A percentile compares a stretch with the other conserved stretches of the same genome.
These are phyloP conservation scores for Physocephala rufipes DNA, from an alignment of 2,888 invertebrate species.

Conservation along the genomic window DNA sequence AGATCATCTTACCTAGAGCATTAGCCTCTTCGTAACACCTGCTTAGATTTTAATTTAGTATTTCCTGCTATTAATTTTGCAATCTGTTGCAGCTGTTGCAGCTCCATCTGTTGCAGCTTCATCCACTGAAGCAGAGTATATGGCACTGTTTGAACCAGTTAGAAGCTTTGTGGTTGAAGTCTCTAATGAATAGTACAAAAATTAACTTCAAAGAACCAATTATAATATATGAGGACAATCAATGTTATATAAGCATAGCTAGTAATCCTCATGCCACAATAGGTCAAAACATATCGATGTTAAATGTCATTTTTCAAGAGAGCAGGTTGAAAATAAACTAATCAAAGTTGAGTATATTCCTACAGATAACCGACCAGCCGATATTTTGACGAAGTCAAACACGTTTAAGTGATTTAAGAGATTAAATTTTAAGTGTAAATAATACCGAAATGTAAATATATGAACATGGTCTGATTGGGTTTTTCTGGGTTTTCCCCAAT, in stretches of 20 bases:
- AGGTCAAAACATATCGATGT: constrained; percentile 45
- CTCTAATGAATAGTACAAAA: constrained; percentile 24
- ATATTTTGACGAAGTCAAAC: constrained; percentile 35
- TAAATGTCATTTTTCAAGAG: constrained; percentile 44
- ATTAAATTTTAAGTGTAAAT: too few relatives aligned
- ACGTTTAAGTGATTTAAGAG: too few relatives aligned
- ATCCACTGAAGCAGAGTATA: constrained; percentile 41
- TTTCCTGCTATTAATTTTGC: too few relatives aligned
- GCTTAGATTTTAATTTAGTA: not conserved
- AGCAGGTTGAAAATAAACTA: constrained; percentile 43
- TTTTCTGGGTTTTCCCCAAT: too few relatives aligned
- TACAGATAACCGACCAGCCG: constrained; percentile 41
- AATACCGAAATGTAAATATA: too few relatives aligned
- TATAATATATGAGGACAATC: constrained; percentile 41
- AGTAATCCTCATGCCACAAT: constrained; percentile 44
- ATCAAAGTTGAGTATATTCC: constrained; percentile 43
- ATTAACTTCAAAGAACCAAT: constrained; percentile 24
- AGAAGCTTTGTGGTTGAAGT: constrained; percentile 42
- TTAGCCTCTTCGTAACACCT: not conserved
- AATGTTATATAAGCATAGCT: constrained; percentile 43
- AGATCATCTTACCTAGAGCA: not conserved
- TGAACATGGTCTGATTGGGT: too few relatives aligned
- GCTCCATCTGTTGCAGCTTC: constrained; percentile 41
- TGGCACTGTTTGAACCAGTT: constrained; percentile 37
- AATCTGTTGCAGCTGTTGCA: too few relatives aligned